Conservation (phyloP, 2,888 invertebrate genomes). For the Clepsis dumicolana region DNA sequence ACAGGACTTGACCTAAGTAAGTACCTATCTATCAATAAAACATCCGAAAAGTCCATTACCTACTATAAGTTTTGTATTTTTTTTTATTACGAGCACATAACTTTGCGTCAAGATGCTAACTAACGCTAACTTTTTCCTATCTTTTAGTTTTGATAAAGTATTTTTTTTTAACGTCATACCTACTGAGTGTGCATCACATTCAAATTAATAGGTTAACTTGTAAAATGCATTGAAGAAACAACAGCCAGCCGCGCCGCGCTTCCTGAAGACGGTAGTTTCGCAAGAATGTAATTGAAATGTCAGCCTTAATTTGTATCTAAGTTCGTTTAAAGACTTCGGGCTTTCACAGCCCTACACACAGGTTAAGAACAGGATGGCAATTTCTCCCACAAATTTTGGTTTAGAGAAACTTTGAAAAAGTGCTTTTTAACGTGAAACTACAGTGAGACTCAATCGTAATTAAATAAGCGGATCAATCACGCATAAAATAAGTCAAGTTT, state of each 20-base stretch:
- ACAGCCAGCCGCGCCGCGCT: conserved; percentile 46
- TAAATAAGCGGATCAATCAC: no score
- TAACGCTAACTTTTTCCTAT: no score
- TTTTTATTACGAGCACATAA: no score
- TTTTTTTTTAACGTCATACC: neutral
- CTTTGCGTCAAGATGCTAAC: no score
- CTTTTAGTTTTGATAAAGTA: conserved; percentile 11
- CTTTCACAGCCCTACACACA: conserved; percentile 52
- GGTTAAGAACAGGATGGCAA: conserved; percentile 59
- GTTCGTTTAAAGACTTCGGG: conserved; percentile 63
- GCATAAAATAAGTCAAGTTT: no score
- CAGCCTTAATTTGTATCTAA: conserved; percentile 73
- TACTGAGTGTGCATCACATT: neutral
- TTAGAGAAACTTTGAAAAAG: no score
- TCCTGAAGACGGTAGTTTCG: conserved; percentile 72
- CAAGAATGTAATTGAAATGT: conserved; percentile 84
- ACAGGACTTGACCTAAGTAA: no score
- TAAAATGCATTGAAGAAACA: conserved; percentile 46
- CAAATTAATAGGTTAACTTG: conserved; percentile 6
- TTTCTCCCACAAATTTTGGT: neutral
- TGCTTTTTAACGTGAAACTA: no score
- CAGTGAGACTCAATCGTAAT: no score
- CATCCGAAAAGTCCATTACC: no score
- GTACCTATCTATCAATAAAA: no score
- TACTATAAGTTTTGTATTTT: no score